Evolutionary conservation across 2,113 vertebrate species (phyloP).

Genomic region (Bambusicola thoracicus): DNA sequence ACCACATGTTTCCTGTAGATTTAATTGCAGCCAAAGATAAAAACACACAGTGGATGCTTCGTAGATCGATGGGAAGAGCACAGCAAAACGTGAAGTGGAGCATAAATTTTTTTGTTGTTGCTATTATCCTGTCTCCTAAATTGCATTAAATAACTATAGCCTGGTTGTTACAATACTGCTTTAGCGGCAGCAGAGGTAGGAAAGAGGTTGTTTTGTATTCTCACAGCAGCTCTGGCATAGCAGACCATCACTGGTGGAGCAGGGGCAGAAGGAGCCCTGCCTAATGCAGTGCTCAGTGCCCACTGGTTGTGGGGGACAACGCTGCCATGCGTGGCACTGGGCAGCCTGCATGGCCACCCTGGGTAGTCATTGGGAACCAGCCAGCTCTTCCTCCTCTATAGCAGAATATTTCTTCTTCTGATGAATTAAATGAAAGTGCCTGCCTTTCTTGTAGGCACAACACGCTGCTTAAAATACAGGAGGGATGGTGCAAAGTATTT

Average conservation of each 20-base stretch:
- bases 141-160: neutral
- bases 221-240: neutral
- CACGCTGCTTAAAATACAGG: neutral
- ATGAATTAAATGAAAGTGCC: accelerated
- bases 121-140: neutral
- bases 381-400: conserved; percentile 4
- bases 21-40: conserved; percentile 50
- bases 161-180: neutral
- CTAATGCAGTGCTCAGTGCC: accelerated
- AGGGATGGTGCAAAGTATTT: neutral
- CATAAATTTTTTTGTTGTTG: neutral
- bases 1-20: conserved; percentile 20
- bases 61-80: neutral
- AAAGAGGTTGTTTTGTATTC: neutral
- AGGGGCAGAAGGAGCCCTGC: neutral
- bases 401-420: conserved; percentile 3
- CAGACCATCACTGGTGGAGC: neutral
- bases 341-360: neutral
- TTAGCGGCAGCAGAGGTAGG: neutral
- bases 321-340: accelerated
- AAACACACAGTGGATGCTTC: neutral
- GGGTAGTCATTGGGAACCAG: neutral
- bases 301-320: accelerated
- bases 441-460: neutral
- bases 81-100: neutral